Percentiles rank a stretch among this genome's conserved stretches.
Evolutionary conservation across 2,113 vertebrate genomes (phyloP).

Genomic region (Clarias macrocephalus): DNA sequence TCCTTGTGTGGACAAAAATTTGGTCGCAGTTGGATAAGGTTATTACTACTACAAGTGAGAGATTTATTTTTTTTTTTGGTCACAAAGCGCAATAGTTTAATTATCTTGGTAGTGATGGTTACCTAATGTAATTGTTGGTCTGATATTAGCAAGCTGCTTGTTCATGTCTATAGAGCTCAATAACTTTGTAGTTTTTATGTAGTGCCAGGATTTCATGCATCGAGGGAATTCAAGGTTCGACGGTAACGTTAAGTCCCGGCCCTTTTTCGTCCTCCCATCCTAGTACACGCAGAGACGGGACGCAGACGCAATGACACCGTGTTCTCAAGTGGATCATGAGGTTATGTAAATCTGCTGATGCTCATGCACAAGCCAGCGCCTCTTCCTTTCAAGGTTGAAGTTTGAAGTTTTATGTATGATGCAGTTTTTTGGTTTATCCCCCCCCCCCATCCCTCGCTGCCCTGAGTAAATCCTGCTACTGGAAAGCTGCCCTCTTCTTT

Average conservation of each 20-base stretch:
- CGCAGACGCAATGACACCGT: not conserved
- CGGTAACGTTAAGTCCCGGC: too few relatives aligned
- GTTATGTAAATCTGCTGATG: not conserved
- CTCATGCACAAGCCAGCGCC: not conserved
- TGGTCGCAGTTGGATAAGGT: not conserved
- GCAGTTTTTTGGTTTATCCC: constrained; percentile 11
- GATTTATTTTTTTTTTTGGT: too few relatives aligned
- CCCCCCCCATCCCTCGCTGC: not conserved
- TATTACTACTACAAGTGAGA: not conserved
- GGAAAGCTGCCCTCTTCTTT: constrained; percentile 24
- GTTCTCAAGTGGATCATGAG: not conserved
- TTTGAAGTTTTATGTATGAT: constrained; percentile 24
- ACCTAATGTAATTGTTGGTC: not conserved
- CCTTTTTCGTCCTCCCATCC: too few relatives aligned
- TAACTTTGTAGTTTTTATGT: not conserved
- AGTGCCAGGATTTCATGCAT: not conserved
- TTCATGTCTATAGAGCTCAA: not conserved
- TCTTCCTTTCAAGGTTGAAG: constrained; percentile 9
- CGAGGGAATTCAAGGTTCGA: too few relatives aligned
- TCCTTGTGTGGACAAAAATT: not conserved
- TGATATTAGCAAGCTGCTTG: not conserved
- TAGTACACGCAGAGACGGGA: not conserved
- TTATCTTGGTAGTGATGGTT: too few relatives aligned
- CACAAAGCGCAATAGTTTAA: not conserved
- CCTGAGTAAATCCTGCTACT: constrained; percentile 28